Percentiles rank a stretch among this genome's conserved stretches.
Evolutionary conservation across 2,888 invertebrate species (phyloP).

Genomic region (Eupithecia dodoneata): DNA sequence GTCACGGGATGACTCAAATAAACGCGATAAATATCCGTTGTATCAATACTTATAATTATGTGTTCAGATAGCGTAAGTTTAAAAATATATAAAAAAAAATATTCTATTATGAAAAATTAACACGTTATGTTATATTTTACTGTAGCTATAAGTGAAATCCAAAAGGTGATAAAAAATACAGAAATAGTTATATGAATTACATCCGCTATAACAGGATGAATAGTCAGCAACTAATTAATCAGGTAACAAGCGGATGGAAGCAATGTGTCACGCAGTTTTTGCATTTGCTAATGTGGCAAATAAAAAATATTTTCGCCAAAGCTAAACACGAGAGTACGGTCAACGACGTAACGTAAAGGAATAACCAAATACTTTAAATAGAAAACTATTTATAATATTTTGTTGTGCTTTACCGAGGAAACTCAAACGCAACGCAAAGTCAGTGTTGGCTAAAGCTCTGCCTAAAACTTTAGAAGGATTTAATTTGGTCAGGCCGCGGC

Average conservation of each 20-base stretch:
- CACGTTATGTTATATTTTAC: not conserved
- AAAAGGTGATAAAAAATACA: not conserved
- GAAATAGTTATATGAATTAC: not conserved
- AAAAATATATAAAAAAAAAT: too few species aligned
- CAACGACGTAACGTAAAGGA: not conserved
- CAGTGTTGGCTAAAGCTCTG: not conserved
- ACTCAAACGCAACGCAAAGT: not conserved
- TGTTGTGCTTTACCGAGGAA: not conserved
- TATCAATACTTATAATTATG: too few species aligned
- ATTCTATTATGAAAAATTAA: not conserved
- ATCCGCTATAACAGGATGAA: not conserved
- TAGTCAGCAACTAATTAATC: slow-evolving; percentile 34
- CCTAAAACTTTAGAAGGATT: not conserved
- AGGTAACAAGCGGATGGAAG: slow-evolving; percentile 43
- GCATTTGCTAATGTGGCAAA: slow-evolving; percentile 32
- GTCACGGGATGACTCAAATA: too few species aligned
- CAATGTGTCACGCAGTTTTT: slow-evolving; percentile 44
- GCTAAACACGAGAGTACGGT: not conserved
- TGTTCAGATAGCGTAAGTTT: too few species aligned
- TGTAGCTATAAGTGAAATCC: not conserved
- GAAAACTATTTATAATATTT: not conserved
- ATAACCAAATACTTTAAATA: not conserved
- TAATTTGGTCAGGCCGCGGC: not conserved
- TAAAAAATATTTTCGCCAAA: slow-evolving; percentile 22
- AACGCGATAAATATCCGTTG: too few species aligned